Conservation (phyloP, 2,888 invertebrate species). For the Nomada ruficornis region DNA sequence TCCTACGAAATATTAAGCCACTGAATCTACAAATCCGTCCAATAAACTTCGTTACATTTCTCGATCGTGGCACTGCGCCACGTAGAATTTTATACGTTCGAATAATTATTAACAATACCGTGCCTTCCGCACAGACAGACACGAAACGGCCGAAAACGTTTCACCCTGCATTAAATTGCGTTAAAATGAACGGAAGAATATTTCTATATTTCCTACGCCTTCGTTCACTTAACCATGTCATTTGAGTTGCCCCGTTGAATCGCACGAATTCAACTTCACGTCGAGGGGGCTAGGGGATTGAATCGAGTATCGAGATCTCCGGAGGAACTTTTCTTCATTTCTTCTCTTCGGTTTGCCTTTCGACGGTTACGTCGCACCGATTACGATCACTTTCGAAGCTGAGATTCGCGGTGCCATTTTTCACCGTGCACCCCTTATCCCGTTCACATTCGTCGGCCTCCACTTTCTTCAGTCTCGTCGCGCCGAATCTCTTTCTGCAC, state of each 20-base stretch:
- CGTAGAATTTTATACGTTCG: not conserved
- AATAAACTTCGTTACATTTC: no score
- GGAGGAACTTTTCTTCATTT: slow-evolving; percentile 39
- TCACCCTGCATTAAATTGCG: not conserved
- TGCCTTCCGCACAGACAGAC: not conserved
- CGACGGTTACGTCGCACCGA: slow-evolving; percentile 71
- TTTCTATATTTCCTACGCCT: not conserved
- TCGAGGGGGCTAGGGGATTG: not conserved
- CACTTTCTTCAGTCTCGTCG: slow-evolving; percentile 28
- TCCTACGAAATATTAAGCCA: no score
- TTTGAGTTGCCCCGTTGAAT: not conserved
- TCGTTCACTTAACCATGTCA: not conserved
- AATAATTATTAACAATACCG: not conserved
- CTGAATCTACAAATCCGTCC: no score
- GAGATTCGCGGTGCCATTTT: slow-evolving; percentile 65
- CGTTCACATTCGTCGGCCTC: slow-evolving; percentile 18
- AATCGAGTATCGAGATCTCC: slow-evolving; percentile 32
- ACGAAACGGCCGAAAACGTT: not conserved
- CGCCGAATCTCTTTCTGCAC: slow-evolving; percentile 25
- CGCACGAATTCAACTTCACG: not conserved
- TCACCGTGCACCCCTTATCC: slow-evolving; percentile 26
- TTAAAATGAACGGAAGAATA: no score
- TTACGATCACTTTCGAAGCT: slow-evolving; percentile 63
- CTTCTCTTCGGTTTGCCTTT: slow-evolving; percentile 65
- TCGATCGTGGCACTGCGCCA: not conserved